Percentiles rank a stretch among this genome's conserved stretches.
Conservation (phyloP, 2,888 invertebrate species). For the Stenodera caucasica region DNA sequence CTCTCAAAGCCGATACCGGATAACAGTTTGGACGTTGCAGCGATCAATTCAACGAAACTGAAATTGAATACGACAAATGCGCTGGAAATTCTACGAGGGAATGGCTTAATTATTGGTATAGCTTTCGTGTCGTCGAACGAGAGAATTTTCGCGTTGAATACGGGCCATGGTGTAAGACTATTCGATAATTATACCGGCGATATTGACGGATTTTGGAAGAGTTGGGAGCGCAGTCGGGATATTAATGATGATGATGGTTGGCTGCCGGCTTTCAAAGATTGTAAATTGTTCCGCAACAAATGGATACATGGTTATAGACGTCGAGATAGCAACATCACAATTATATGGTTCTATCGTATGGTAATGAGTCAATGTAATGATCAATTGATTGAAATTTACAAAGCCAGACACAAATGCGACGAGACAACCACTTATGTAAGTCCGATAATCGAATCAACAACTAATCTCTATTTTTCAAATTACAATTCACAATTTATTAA, state of each 20-base stretch:
- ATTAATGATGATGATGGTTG: conserved; percentile 53
- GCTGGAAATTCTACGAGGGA: neutral
- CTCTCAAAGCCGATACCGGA: conserved; percentile 42
- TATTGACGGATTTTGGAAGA: conserved; percentile 61
- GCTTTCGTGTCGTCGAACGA: conserved; percentile 49
- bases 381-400: conserved; percentile 68
- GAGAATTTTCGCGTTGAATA: conserved; percentile 44
- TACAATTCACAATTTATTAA: neutral
- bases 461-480: neutral
- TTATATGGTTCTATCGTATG: conserved; percentile 54
- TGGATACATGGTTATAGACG: conserved; percentile 53
- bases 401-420: conserved; percentile 65
- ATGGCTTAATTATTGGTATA: neutral
- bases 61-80: neutral
- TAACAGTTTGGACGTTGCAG: neutral
- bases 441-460: conserved; percentile 10
- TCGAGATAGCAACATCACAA: conserved; percentile 39
- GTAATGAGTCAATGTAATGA: conserved; percentile 75
- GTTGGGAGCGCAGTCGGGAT: conserved; percentile 44
- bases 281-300: conserved; percentile 45
- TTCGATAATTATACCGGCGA: conserved; percentile 51
- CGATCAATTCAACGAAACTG: neutral
- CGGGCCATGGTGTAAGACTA: conserved; percentile 43
- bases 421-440: conserved; percentile 57
- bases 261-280: conserved; percentile 54